A percentile compares a stretch with the other conserved stretches of the same genome.
Conservation (phyloP, 2,113 vertebrate genomes). For the Elephas maximus region DNA sequence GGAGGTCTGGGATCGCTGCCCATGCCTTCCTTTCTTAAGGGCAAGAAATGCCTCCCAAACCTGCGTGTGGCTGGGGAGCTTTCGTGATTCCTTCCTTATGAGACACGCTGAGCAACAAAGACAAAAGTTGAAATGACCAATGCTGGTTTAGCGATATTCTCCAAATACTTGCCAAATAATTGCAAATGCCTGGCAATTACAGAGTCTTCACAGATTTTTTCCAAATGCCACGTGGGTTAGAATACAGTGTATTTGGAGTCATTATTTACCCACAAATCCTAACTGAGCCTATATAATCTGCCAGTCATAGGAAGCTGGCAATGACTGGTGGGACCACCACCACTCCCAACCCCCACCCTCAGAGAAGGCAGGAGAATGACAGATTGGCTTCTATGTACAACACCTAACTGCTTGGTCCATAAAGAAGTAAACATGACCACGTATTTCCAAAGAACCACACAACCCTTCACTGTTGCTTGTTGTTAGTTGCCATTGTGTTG, state of each 20-base stretch:
- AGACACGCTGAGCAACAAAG: background rate
- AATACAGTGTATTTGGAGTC: background rate
- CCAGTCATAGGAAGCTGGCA: background rate
- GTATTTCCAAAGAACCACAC: background rate
- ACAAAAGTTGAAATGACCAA: background rate
- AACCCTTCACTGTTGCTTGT: background rate
- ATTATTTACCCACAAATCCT: background rate
- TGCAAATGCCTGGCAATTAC: background rate
- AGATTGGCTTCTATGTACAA: background rate
- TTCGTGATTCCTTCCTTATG: background rate
- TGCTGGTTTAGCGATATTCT: background rate
- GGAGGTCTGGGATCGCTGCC: background rate
- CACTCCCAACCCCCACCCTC: too few species aligned
- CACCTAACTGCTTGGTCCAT: background rate
- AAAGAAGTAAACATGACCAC: background rate
- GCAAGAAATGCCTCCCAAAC: slow-evolving; percentile 5
- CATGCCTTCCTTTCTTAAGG: background rate
- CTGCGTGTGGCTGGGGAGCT: background rate
- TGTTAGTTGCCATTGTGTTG: background rate
- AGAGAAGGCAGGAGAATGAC: too few species aligned
- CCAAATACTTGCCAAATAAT: background rate
- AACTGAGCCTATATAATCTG: background rate
- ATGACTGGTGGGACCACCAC: too few species aligned
- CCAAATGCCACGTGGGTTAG: background rate
- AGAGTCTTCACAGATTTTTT: background rate